Percentiles rank a stretch among this genome's conserved stretches.
These are phyloP conservation scores for Tenualosa ilisha DNA, from an alignment of 2,797 vertebrate species.

Conservation along the genomic window DNA sequence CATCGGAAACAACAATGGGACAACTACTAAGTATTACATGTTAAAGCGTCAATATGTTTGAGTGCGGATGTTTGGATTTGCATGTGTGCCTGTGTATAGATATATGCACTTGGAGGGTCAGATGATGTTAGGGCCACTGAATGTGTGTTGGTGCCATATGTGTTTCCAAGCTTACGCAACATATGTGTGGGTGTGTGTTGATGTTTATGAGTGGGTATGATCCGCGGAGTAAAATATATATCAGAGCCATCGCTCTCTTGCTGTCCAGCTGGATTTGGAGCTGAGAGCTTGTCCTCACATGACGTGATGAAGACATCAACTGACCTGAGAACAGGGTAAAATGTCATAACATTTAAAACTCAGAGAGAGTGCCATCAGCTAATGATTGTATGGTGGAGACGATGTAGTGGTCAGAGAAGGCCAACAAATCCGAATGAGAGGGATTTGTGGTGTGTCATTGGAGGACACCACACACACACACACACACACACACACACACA, in stretches of 20 bases:
- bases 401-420: not conserved
- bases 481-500: slow-evolving; percentile 10
- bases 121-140: not conserved
- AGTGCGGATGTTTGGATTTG: not conserved
- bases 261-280: not conserved
- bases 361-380: not conserved
- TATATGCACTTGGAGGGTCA: not conserved
- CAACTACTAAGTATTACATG: not conserved
- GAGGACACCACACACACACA: slow-evolving; percentile 2
- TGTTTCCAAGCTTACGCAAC: not conserved
- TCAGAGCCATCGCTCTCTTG: not conserved
- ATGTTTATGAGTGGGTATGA: not conserved
- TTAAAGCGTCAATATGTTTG: not conserved
- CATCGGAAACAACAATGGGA: not conserved
- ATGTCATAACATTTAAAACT: not conserved
- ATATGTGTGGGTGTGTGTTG: not conserved
- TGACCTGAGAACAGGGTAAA: not conserved
- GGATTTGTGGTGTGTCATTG: not conserved
- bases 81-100: not conserved
- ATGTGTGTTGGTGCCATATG: not conserved
- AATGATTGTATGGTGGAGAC: not conserved
- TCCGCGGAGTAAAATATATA: not conserved
- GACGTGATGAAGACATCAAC: not conserved
- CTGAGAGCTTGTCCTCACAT: not conserved
- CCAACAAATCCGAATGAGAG: not conserved